Conservation (phyloP, 1,140 invertebrate genomes). For the Bacillus rossius region DNA sequence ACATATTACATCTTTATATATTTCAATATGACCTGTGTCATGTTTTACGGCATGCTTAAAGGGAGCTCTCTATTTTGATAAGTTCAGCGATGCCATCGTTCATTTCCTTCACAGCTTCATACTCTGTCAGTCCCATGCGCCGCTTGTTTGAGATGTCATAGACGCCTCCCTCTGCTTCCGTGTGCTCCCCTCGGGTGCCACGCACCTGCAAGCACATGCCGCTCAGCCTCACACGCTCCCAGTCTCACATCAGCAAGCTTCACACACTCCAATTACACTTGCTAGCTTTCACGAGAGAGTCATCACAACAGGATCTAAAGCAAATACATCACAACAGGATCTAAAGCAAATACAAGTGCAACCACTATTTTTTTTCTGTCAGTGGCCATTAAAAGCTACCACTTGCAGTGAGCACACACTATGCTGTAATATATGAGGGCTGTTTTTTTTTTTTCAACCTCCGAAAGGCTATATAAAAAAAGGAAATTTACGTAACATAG, state of each 20-base stretch:
- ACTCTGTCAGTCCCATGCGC: conserved; percentile 83
- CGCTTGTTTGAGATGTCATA: conserved; percentile 93
- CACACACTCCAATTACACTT: background rate
- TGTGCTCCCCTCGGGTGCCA: conserved; percentile 92
- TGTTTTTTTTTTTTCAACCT: too few relatives aligned
- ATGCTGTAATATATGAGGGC: too few relatives aligned
- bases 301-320: background rate
- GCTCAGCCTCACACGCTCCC: background rate
- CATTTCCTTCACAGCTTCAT: conserved; percentile 87
- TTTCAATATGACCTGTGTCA: too few relatives aligned
- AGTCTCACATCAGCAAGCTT: background rate
- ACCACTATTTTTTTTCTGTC: too few relatives aligned
- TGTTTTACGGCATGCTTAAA: background rate
- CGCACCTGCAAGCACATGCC: conserved; percentile 48
- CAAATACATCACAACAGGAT: too few relatives aligned
- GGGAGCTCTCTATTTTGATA: conserved; percentile 71
- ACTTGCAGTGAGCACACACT: too few relatives aligned
- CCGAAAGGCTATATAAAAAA: too few relatives aligned
- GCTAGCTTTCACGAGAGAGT: background rate
- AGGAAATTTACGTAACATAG: too few relatives aligned
- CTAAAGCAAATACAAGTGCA: too few relatives aligned
- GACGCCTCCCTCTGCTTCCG: conserved; percentile 87
- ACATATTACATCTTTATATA: too few relatives aligned
- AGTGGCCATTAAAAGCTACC: too few relatives aligned
- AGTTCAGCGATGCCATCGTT: conserved; percentile 85